phyloP scores from a whole-genome alignment of 2,888 invertebrate species.

The Abrostola triplasia region DNA sequence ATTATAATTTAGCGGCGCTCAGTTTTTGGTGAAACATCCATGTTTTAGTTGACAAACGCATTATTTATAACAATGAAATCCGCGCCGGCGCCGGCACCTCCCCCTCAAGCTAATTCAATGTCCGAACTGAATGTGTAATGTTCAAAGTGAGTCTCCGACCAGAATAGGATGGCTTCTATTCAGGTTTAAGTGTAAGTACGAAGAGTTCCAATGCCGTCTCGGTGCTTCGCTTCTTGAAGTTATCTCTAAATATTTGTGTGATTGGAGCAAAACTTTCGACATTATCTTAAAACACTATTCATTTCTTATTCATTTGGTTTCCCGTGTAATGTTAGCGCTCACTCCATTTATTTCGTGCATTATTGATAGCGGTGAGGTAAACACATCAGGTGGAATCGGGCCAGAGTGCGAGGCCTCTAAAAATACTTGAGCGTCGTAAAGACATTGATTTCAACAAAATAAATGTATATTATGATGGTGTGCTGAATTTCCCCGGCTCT shows the following conservation, averaged over 20 bases:
- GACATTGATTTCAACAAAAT: neutral
- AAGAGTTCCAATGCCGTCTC: neutral
- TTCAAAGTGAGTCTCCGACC: no score
- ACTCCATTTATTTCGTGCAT: slow-evolving; percentile 1
- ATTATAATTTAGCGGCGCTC: neutral
- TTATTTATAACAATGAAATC: neutral
- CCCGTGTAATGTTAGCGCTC: neutral
- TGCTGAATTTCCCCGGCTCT: neutral
- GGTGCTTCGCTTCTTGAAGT: neutral
- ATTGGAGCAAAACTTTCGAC: neutral
- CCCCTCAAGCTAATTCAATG: no score
- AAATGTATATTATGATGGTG: neutral
- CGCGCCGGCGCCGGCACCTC: neutral
- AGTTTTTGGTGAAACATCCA: neutral
- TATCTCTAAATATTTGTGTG: neutral
- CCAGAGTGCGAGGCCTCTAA: no score
- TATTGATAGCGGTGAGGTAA: slow-evolving; percentile 2
- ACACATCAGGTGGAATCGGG: neutral
- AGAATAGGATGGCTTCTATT: no score
- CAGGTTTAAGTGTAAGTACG: neutral
- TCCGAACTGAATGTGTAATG: no score
- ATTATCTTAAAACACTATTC: neutral
- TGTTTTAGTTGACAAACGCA: neutral
- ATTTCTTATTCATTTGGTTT: neutral
- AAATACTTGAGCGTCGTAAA: neutral